Evolutionary conservation across 2,888 invertebrate species (phyloP).

Genomic region (Platypus cylindrus): DNA sequence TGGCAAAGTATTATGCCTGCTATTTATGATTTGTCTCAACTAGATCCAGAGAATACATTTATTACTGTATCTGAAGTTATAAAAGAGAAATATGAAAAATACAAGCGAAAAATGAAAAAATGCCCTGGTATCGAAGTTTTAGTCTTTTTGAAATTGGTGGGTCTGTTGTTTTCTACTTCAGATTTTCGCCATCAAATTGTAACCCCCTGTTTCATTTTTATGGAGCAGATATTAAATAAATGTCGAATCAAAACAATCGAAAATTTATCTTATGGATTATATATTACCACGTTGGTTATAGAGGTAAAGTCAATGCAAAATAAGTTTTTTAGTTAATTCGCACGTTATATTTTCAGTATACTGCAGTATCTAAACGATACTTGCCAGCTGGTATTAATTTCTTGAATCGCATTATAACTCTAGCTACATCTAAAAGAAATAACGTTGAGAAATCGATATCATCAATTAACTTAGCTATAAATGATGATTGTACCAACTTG

Average conservation of each 20-base stretch:
- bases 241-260: slow-evolving; percentile 49
- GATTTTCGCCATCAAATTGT: slow-evolving; percentile 82
- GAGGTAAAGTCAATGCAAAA: slow-evolving; percentile 51
- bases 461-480: slow-evolving; percentile 39
- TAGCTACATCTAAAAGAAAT: slow-evolving; percentile 51
- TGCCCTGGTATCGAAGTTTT: slow-evolving; percentile 59
- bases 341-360: slow-evolving; percentile 45
- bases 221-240: slow-evolving; percentile 62
- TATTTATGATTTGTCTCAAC: slow-evolving; percentile 57
- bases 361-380: slow-evolving; percentile 63
- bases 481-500: slow-evolving; percentile 32
- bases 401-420: slow-evolving; percentile 59
- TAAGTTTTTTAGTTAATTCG: neutral
- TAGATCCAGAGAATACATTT: slow-evolving; percentile 55
- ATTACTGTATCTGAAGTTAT: slow-evolving; percentile 54
- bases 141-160: slow-evolving; percentile 69
- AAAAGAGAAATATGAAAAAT: slow-evolving; percentile 57
- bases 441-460: slow-evolving; percentile 43
- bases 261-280: slow-evolving; percentile 67
- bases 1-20: slow-evolving; percentile 42
- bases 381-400: slow-evolving; percentile 72
- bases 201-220: slow-evolving; percentile 74
- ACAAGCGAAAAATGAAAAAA: slow-evolving; percentile 42
- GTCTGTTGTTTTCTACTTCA: slow-evolving; percentile 74
- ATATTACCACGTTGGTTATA: slow-evolving; percentile 55